These are phyloP conservation scores for Homarus gammarus DNA, from an alignment of 2,888 invertebrate genomes.

Conservation along the genomic window DNA sequence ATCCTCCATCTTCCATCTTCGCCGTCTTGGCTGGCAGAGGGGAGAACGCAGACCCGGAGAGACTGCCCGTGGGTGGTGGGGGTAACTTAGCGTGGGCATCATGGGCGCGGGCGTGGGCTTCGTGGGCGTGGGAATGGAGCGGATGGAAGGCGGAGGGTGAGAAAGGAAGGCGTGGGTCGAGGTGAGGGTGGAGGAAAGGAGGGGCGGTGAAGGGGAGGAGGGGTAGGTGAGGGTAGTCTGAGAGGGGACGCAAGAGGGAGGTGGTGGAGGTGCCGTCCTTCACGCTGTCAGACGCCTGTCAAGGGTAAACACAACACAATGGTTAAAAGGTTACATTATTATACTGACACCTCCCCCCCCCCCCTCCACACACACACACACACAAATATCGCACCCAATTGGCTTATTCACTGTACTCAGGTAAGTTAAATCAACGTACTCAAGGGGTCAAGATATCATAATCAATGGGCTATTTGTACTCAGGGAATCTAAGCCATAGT, in stretches of 20 bases:
- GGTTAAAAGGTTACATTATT: not conserved
- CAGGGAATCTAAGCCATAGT: too few relatives aligned
- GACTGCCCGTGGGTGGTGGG: conserved; percentile 48
- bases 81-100: conserved; percentile 38
- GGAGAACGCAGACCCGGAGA: conserved; percentile 72
- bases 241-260: conserved; percentile 66
- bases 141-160: conserved; percentile 74
- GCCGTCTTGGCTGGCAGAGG: conserved; percentile 70
- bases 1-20: conserved; percentile 60
- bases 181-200: conserved; percentile 70
- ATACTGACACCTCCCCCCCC: too few relatives aligned
- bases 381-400: too few relatives aligned
- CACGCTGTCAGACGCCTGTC: conserved; percentile 51
- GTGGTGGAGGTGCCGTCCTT: conserved; percentile 48
- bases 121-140: conserved; percentile 55
- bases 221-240: conserved; percentile 72
- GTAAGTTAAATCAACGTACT: too few relatives aligned
- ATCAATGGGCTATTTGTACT: too few relatives aligned
- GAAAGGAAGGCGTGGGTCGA: conserved; percentile 72
- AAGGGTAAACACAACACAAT: not conserved
- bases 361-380: too few relatives aligned
- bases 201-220: conserved; percentile 71
- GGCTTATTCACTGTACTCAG: too few relatives aligned
- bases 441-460: too few relatives aligned
- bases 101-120: conserved; percentile 53